Evolutionary conservation across 2,113 vertebrate genomes (phyloP), one percentile per base, ranked within the genome.

Genomic region (Isurus oxyrinchus): DNA sequence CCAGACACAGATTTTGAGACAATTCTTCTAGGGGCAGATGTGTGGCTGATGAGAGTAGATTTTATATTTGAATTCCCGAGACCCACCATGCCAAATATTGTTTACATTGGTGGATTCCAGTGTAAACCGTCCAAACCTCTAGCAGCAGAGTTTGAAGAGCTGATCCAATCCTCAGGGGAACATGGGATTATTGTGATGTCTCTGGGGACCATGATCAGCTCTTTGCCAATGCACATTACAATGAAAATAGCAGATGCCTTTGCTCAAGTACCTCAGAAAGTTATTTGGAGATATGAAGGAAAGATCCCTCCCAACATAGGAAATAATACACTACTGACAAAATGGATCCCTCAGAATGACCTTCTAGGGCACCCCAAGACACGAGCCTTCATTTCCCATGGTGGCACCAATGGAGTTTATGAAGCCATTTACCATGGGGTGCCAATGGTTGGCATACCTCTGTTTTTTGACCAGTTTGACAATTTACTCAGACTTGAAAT

Each of bases 401-500:
- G 69, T 31, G 69, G 69, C 69, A 76, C 69, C 69, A 76, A 76
- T 76, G 69, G 69, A 31, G 27, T 76, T 76, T 76, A 76, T 76
- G 69, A 76, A 76, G 69, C 69, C 69, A 76, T 76, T 7, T 35
- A 76, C 31, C 69, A 76, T 76, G 69, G 69, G 27, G 69, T 76
- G 69, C 69, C 69, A 76, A 27, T 76, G 8, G 69, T 76, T 76
- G 69, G 69, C 31, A 76, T 76, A 10, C 69, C 69, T 76, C 27
- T 76, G 27, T 4, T 76, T 76, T 76, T 35, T 76, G 69, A 76
- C 6, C 69, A 76, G 69, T 76, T 76, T 91, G 88, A 61, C 11
- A 91, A 98, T 25, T 2, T 97, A 53, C 86, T 98, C 59, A 97
- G 97, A 67, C 35, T 98, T 53, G 97, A 98, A 96, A 96, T 96